Evolutionary conservation across 2,113 vertebrate species (phyloP).

Genomic region (Brachirus orientalis): DNA sequence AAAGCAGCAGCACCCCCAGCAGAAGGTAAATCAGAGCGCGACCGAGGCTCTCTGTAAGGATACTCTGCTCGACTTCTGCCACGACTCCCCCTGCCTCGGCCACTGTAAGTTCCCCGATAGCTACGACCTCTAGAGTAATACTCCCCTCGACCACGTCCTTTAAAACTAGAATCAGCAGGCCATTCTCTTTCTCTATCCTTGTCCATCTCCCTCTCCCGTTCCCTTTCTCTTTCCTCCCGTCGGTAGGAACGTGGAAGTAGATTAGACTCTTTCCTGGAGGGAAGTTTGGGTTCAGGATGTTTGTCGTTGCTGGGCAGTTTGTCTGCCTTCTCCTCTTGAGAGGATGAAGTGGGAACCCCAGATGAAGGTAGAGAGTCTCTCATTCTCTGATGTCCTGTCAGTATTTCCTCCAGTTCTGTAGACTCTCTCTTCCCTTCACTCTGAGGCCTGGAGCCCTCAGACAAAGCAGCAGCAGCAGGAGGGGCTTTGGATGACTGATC

Average conservation of each 20-base stretch:
- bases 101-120: constrained; percentile 93
- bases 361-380: constrained; percentile 72
- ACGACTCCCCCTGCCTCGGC: constrained; percentile 88
- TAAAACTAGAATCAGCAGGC: constrained; percentile 89
- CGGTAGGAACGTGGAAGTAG: constrained; percentile 89
- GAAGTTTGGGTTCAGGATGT: constrained; percentile 84
- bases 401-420: constrained; percentile 59
- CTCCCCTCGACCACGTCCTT: constrained; percentile 93
- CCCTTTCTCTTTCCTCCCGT: constrained; percentile 91
- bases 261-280: constrained; percentile 84
- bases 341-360: constrained; percentile 61
- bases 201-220: constrained; percentile 83
- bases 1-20: constrained; percentile 68
- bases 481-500: constrained; percentile 73
- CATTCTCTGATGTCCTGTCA: constrained; percentile 38
- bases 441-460: constrained; percentile 76
- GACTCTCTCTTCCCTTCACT: constrained; percentile 69
- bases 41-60: constrained; percentile 89
- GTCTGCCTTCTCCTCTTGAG: constrained; percentile 88
- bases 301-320: constrained; percentile 83
- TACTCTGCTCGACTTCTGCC: constrained; percentile 92
- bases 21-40: constrained; percentile 85
- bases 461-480: constrained; percentile 71
- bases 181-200: constrained; percentile 91
- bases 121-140: constrained; percentile 97